Conservation (phyloP, 2,888 invertebrate species). For the Drosophila pullipes region DNA sequence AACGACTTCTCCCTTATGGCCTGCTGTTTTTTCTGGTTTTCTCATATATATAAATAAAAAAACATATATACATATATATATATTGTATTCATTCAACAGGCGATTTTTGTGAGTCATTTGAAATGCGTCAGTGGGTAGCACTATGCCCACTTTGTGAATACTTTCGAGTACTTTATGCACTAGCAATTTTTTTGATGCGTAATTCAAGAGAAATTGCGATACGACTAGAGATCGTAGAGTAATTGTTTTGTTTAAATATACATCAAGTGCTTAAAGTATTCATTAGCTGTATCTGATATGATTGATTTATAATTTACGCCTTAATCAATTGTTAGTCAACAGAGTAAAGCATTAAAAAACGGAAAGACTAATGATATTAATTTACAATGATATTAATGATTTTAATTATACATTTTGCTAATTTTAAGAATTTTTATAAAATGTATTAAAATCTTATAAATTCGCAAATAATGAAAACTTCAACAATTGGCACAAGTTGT, state of each 20-base stretch:
- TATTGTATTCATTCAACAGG: slow-evolving; percentile 1
- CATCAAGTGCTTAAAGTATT: neutral
- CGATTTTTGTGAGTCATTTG: slow-evolving; percentile 40
- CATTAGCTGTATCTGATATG: neutral
- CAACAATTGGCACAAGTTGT: neutral
- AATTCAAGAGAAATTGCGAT: neutral
- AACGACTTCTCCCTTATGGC: slow-evolving; percentile 59
- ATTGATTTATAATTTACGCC: neutral
- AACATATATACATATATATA: neutral
- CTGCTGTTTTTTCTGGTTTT: slow-evolving; percentile 36
- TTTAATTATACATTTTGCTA: neutral
- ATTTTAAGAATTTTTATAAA: neutral
- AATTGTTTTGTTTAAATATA: neutral
- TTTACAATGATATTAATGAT: neutral
- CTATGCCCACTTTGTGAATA: slow-evolving; percentile 34
- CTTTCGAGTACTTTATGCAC: slow-evolving; percentile 37
- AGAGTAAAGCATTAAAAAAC: neutral
- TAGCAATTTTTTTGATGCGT: slow-evolving; percentile 1
- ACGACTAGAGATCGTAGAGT: neutral
- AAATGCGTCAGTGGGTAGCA: slow-evolving; percentile 45
- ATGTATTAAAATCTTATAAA: neutral
- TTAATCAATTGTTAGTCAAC: neutral
- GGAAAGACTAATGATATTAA: neutral
- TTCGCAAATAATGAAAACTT: too few relatives aligned
- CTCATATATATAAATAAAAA: neutral